Evolutionary conservation across 2,797 vertebrate species (phyloP), one percentile per base, ranked within the genome.

Genomic region (Platalea minor): DNA sequence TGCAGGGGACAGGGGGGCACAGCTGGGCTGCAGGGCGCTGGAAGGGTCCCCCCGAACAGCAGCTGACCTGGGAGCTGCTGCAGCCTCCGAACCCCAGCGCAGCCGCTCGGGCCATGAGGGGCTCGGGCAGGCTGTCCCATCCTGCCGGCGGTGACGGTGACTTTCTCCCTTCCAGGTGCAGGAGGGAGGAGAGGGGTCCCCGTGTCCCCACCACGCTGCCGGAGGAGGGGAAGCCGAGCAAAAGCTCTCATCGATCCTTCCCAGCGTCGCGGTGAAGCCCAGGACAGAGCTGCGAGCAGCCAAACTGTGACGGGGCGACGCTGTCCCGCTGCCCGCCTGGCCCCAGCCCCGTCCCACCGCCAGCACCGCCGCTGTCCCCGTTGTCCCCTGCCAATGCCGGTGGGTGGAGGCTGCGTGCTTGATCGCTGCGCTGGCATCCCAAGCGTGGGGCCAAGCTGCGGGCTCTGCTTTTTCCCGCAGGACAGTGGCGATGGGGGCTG

Each of bases 401-500:
- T 6, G 37, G 94, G 86, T 29, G 35, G 33, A 76, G n/a, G 94
- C 77, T 83, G 59, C 31, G 4, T 0, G 0, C 73, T 39, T 13
- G 0, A 15, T 64, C 11, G 2, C 85, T 81, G 81, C 19, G 1
- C 78, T 41, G 68, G 73, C 51, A 59, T 43, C 79, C 79, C 35
- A 31, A 46, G 68, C 0, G 23, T 39, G 50, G 92, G 45, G 50
- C 61, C 2, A 0, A 89, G 65, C 25, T 26, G 15, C 1, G 10
- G 53, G 59, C 17, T 33, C 31, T 0, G 0, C 61, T 59, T 24
- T 12, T 60, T 85, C 96, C 89, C 1, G 7, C 11, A 4, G 89
- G 83, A 80, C 88, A 11, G 91, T 65, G 39, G 97, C 89, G 10
- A 98, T 98, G 98, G 98, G 98, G 90, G 91, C 98, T 65, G 97